Evolutionary conservation across 2,113 vertebrate genomes (phyloP).

Genomic region (Paralichthys olivaceus): DNA sequence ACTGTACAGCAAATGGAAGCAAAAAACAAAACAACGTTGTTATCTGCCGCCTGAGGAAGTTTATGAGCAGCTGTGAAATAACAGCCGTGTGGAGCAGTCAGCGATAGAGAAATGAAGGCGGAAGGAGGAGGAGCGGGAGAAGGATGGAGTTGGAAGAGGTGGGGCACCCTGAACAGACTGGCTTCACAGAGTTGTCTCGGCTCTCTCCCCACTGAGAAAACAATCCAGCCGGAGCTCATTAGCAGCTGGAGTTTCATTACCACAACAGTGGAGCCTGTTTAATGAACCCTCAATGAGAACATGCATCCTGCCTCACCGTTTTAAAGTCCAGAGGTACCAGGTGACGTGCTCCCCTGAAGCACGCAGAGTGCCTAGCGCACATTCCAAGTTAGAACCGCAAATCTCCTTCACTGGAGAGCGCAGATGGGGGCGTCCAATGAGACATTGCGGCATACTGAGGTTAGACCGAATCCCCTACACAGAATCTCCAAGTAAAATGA

Average conservation of each 20-base stretch:
- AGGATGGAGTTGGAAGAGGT: constrained; percentile 20
- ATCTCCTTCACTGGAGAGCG: constrained; percentile 20
- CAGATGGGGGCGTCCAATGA: constrained; percentile 34
- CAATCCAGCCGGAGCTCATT: constrained; percentile 78
- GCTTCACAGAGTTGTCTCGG: constrained; percentile 54
- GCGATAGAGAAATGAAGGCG: constrained; percentile 53
- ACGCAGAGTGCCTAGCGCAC: constrained; percentile 39
- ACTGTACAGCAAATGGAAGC: constrained; percentile 47
- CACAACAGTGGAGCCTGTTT: constrained; percentile 65
- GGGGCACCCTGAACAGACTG: constrained; percentile 32
- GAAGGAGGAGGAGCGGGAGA: constrained; percentile 43
- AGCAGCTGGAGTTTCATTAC: constrained; percentile 79
- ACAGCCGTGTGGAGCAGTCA: constrained; percentile 38
- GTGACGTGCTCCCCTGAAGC: constrained; percentile 62
- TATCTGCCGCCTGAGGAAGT: constrained; percentile 69
- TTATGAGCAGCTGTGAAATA: constrained; percentile 74
- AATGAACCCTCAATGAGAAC: constrained; percentile 76
- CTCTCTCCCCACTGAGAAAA: constrained; percentile 66
- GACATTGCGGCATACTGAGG: constrained; percentile 26
- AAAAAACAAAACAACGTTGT: constrained; percentile 72
- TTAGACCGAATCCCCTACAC: constrained; percentile 15
- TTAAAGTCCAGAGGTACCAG: constrained; percentile 59
- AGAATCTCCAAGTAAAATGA: constrained; percentile 24
- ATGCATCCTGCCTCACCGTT: constrained; percentile 70
- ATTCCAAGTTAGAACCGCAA: constrained; percentile 48